Evolutionary conservation across 2,113 vertebrate genomes (phyloP).

Genomic region (Amphiprion percula): DNA sequence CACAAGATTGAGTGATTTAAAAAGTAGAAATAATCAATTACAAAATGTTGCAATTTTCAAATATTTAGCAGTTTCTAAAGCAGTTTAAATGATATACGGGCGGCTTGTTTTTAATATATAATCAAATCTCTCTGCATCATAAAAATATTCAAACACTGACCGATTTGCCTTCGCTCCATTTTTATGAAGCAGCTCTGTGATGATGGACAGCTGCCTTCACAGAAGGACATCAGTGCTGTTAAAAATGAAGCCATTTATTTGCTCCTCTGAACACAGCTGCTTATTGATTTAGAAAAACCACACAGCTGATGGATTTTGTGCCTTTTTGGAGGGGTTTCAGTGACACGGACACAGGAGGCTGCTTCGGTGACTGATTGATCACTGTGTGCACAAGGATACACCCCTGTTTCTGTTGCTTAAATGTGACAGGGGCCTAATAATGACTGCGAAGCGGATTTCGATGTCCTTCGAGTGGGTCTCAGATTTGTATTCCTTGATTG

Average conservation of each 20-base stretch:
- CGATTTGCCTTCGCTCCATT: slow-evolving; percentile 9
- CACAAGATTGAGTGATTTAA: neutral
- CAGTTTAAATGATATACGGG: neutral
- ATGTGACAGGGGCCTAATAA: slow-evolving; percentile 55
- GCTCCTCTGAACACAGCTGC: slow-evolving; percentile 20
- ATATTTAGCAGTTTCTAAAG: neutral
- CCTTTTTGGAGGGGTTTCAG: slow-evolving; percentile 47
- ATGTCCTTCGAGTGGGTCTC: slow-evolving; percentile 53
- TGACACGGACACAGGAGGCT: slow-evolving; percentile 52
- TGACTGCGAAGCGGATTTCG: slow-evolving; percentile 62
- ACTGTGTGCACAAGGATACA: slow-evolving; percentile 14
- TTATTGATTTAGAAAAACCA: slow-evolving; percentile 55
- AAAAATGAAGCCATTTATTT: slow-evolving; percentile 30
- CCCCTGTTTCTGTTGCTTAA: slow-evolving; percentile 48
- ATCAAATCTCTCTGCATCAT: neutral
- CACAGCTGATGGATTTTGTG: slow-evolving; percentile 51
- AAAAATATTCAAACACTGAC: slow-evolving; percentile 1
- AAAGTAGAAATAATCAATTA: neutral
- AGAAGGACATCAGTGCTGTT: slow-evolving; percentile 6
- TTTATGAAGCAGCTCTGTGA: slow-evolving; percentile 4
- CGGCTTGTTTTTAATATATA: neutral
- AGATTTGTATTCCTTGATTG: slow-evolving; percentile 63
- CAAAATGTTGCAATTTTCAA: neutral
- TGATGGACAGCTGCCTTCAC: slow-evolving; percentile 42
- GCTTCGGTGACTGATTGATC: slow-evolving; percentile 62